A percentile compares a stretch with the other conserved stretches of the same genome.
Evolutionary conservation across 2,888 invertebrate genomes (phyloP).

Genomic region (Cephus spinipes): DNA sequence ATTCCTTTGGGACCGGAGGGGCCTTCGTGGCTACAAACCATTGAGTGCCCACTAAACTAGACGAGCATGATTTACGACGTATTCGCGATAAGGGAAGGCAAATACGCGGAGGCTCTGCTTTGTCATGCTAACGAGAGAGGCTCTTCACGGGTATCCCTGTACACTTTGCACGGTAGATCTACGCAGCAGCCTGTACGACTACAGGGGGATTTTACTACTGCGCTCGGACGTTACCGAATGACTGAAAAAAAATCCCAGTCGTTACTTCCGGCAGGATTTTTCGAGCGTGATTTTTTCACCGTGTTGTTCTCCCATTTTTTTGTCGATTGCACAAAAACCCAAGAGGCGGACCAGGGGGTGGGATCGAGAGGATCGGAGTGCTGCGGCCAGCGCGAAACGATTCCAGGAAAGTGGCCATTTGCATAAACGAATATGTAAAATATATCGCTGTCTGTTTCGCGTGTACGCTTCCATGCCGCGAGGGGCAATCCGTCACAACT

Average conservation of each 20-base stretch:
- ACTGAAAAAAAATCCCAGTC: background rate
- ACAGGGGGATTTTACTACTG: background rate
- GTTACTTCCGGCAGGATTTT: background rate
- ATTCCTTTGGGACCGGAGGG: background rate
- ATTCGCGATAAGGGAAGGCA: conserved; percentile 7
- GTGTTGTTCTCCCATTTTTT: background rate
- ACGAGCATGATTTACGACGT: conserved; percentile 7
- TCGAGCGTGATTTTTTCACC: background rate
- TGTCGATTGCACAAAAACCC: background rate
- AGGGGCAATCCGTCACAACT: conserved; percentile 36
- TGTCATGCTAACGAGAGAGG: conserved; percentile 3
- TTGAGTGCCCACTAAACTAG: background rate
- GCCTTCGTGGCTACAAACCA: background rate
- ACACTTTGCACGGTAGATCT: background rate
- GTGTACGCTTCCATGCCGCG: background rate
- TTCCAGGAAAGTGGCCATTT: conserved; percentile 45
- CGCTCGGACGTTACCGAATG: background rate
- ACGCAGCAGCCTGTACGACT: background rate
- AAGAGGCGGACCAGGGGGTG: background rate
- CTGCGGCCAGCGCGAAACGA: conserved; percentile 23
- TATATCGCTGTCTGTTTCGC: conserved; percentile 31
- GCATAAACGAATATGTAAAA: conserved; percentile 44
- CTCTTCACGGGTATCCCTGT: background rate
- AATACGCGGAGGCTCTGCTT: conserved; percentile 4
- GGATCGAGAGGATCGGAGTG: background rate